A percentile compares a stretch with the other conserved stretches of the same genome.
phyloP scores from a whole-genome alignment of 2,113 vertebrate genomes.

The Cyphomyrus discorhynchus region DNA sequence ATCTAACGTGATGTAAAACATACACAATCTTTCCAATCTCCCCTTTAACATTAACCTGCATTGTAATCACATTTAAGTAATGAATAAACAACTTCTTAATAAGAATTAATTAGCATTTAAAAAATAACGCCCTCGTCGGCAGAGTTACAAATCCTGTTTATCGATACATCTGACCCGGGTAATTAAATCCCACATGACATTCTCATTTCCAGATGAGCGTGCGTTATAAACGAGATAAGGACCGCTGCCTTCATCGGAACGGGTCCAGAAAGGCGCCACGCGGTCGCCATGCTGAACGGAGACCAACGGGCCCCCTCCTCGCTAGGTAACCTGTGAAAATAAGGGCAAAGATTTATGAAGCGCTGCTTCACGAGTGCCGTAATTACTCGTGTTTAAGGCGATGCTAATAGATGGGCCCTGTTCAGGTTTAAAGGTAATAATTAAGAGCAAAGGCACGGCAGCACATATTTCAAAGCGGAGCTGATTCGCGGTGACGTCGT shows the following conservation, averaged over 20 bases:
- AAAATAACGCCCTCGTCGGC: neutral
- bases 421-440: slow-evolving; percentile 31
- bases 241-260: neutral
- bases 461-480: slow-evolving; percentile 24
- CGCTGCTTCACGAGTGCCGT: neutral
- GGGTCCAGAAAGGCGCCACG: neutral
- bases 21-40: neutral
- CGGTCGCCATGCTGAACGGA: neutral
- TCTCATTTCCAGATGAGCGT: neutral
- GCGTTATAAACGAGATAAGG: neutral
- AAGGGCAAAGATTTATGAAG: neutral
- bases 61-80: neutral
- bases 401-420: slow-evolving; percentile 32
- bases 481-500: slow-evolving; percentile 36
- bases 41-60: neutral
- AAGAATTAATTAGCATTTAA: neutral
- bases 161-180: neutral
- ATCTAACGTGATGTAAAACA: neutral
- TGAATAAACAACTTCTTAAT: neutral
- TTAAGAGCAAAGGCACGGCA: slow-evolving; percentile 28
- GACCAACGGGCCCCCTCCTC: neutral
- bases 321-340: neutral
- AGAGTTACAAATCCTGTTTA: neutral
- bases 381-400: slow-evolving; percentile 38
- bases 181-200: neutral